Evolutionary conservation across 2,888 invertebrate species (phyloP), one percentile per base, ranked within the genome.

Genomic region (Agriopis aurantiaria): DNA sequence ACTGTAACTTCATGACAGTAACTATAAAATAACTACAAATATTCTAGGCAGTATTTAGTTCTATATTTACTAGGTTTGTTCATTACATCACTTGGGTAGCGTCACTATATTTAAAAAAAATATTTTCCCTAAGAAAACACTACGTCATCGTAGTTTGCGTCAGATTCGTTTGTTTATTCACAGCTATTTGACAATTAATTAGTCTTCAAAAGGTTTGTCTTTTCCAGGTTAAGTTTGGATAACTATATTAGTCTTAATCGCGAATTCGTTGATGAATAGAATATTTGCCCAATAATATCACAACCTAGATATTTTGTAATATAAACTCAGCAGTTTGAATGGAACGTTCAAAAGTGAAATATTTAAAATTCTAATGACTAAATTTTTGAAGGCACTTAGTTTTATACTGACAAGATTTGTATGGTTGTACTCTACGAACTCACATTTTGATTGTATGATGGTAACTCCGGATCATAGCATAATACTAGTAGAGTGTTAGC

Each of bases 361-460:
- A 85, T 88, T 90, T 90, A 89, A 91, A 91, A 87, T 80, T 84
- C 93, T 94, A 94, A 92, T 93, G 94, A 94, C 94, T 94, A 94
- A 91, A 81, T 85, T 89, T 91, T 89, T 78, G 82, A 94, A 93
- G 94, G 93, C 94, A 94, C 94, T 93, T 93, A 91, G 89, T 89
- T 91, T 85, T 88, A 87, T 85, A 91, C 82, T 92, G 93, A 93
- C 91, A 91, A 92, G 93, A 93, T 81, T 89, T 85, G 86, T 83
- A 87, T 85, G 87, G 89, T 93, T 93, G 93, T 92, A 93, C 92
- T 92, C 86, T 86, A 87, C 88, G 89, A 88, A 87, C 82, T 87
- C 85, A 92, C 91, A 91, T 89, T 85, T 91, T 92, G 93, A 93
- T 93, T 91, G 92, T 91, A 91, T 88, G 92, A 87, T 94, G 93